phyloP scores from a whole-genome alignment of 2,888 invertebrate genomes.

The Andrena hattorfiana region DNA sequence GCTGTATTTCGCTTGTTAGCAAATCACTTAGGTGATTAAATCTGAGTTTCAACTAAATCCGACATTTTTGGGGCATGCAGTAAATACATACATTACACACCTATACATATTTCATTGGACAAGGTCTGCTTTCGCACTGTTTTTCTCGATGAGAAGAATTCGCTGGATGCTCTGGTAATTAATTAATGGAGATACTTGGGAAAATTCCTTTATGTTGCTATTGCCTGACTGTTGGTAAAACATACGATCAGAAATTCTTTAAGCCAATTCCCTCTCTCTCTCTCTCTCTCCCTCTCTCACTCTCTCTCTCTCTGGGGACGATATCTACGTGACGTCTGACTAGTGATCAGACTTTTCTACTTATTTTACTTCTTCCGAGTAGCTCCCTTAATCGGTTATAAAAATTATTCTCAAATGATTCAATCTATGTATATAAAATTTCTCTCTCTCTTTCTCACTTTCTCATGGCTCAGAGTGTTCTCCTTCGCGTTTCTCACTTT shows the following conservation, averaged over 20 bases:
- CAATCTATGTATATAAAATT: background rate
- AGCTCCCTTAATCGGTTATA: constrained; percentile 22
- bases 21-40: no score
- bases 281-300: no score
- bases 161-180: background rate
- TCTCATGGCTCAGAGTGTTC: no score
- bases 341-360: constrained; percentile 47
- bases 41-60: no score
- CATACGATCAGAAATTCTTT: background rate
- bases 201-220: background rate
- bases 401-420: constrained; percentile 5
- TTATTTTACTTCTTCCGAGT: constrained; percentile 21
- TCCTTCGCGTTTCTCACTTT: no score
- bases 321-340: constrained; percentile 26
- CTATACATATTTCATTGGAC: no score
- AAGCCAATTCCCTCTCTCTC: constrained; percentile 7
- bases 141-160: background rate
- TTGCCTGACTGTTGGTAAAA: background rate
- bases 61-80: no score
- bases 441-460: no score
- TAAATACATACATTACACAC: no score
- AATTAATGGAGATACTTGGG: background rate
- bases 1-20: background rate
- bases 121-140: no score
- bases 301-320: background rate